phyloP scores from a whole-genome alignment of 2,888 invertebrate genomes.

The Spialia ferax region DNA sequence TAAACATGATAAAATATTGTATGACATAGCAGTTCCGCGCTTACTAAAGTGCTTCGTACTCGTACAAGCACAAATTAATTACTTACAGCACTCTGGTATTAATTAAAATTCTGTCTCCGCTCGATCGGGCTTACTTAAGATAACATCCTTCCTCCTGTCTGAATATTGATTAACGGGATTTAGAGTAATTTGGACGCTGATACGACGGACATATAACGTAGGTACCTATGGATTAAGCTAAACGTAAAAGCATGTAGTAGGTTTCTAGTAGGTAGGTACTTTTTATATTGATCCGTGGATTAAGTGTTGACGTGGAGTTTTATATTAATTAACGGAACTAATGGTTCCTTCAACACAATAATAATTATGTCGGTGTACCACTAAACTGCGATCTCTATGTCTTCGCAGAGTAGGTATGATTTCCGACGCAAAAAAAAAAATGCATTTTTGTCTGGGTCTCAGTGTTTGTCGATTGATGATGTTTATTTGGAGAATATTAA shows the following conservation, averaged over 20 bases:
- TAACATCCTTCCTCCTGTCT: slow-evolving; percentile 49
- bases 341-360: no score
- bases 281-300: no score
- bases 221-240: not conserved
- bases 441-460: no score
- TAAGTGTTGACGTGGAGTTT: not conserved
- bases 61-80: slow-evolving; percentile 2
- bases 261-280: not conserved
- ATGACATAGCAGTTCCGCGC: not conserved
- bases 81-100: slow-evolving; percentile 50
- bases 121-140: slow-evolving; percentile 62
- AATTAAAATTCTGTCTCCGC: slow-evolving; percentile 67
- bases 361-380: no score
- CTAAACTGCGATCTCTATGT: no score
- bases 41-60: not conserved
- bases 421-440: no score
- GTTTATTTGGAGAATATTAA: no score
- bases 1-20: no score
- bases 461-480: no score
- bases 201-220: not conserved
- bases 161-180: slow-evolving; percentile 23
- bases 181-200: slow-evolving; percentile 2
- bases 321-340: no score
- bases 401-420: no score
- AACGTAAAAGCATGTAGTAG: not conserved